Evolutionary conservation across 2,888 invertebrate species (phyloP).

Genomic region (Acronicta aceris): DNA sequence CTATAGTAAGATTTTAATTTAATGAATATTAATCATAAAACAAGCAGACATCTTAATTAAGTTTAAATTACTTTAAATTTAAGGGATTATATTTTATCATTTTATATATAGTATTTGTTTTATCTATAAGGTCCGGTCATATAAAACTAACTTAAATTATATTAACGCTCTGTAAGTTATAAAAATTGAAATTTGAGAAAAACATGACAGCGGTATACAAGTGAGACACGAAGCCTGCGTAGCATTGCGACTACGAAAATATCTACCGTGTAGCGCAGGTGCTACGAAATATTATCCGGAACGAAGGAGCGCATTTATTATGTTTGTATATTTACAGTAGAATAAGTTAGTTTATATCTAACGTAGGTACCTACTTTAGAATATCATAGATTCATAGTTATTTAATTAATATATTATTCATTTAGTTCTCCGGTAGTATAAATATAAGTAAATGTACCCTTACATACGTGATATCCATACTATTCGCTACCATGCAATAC

Average conservation of each 20-base stretch:
- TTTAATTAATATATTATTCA: not conserved
- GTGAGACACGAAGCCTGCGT: not conserved
- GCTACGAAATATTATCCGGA: conserved; percentile 51
- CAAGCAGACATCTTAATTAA: conserved; percentile 4
- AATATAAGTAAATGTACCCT: conserved; percentile 9
- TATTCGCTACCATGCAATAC: conserved; percentile 35
- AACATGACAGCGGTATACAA: too few species aligned
- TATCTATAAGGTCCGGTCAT: too few species aligned
- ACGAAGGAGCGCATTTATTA: conserved; percentile 1
- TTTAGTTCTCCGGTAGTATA: conserved; percentile 4
- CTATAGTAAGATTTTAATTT: conserved; percentile 31
- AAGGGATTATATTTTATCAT: too few species aligned
- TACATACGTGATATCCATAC: conserved; percentile 49
- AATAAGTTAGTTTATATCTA: not conserved
- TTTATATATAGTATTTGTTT: too few species aligned
- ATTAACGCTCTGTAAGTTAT: too few species aligned
- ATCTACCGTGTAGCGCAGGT: conserved; percentile 42
- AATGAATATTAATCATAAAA: conserved; percentile 18
- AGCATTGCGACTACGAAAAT: conserved; percentile 31
- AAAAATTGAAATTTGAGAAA: too few species aligned
- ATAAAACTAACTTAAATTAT: too few species aligned
- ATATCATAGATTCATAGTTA: not conserved
- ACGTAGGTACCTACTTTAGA: not conserved
- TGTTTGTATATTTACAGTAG: not conserved
- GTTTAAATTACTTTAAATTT: not conserved